phyloP scores from a whole-genome alignment of 2,113 vertebrate genomes.

The Neolamprologus fasciatus region DNA sequence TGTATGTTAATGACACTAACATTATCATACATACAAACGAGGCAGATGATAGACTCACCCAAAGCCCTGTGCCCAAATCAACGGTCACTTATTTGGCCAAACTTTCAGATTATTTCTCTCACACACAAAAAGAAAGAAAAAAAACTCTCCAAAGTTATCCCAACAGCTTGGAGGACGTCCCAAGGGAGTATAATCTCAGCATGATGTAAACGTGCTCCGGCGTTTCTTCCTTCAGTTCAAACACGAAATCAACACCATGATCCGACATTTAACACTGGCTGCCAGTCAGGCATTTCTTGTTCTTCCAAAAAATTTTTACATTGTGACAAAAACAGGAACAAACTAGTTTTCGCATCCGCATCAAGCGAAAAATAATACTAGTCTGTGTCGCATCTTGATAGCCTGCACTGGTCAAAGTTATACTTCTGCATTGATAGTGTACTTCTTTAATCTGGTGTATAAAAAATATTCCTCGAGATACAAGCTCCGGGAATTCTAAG shows the following conservation, averaged over 20 bases:
- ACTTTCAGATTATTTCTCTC: background rate
- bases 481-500: background rate
- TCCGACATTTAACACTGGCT: background rate
- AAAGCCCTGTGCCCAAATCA: background rate
- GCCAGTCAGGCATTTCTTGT: background rate
- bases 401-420: background rate
- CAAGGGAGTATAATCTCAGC: constrained; percentile 10
- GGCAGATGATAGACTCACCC: background rate
- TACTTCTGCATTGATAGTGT: background rate
- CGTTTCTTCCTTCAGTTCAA: background rate
- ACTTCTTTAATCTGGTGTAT: background rate
- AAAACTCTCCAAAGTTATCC: constrained; percentile 66
- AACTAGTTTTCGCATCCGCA: background rate
- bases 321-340: background rate
- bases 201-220: background rate
- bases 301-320: accelerated
- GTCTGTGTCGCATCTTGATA: background rate
- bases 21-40: background rate
- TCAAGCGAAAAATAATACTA: background rate
- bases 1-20: background rate
- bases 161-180: constrained; percentile 20
- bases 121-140: background rate
- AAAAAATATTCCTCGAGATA: background rate
- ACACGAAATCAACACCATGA: background rate
- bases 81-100: background rate